phyloP scores from a whole-genome alignment of 2,888 invertebrate species.

The Meandrusa payeni region DNA sequence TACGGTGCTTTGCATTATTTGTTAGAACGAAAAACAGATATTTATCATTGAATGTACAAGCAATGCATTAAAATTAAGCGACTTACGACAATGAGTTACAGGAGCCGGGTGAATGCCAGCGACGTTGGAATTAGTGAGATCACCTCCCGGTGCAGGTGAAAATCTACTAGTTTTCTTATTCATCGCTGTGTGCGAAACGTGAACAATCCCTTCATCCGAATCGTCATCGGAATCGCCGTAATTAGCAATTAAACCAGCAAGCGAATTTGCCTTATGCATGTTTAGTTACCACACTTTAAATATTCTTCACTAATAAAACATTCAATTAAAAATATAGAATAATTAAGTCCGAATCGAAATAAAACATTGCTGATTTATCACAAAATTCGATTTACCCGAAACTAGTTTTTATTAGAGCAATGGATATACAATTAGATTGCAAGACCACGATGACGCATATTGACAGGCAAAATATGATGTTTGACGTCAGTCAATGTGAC shows the following conservation, averaged over 20 bases:
- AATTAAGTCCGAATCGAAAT: no score
- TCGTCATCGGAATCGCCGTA: constrained; percentile 72
- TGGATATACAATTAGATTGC: no score
- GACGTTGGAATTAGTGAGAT: constrained; percentile 22
- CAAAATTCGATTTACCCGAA: no score
- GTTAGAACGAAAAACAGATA: no score
- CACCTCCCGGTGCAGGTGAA: constrained; percentile 26
- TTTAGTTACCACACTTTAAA: constrained; percentile 12
- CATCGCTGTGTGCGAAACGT: constrained; percentile 9
- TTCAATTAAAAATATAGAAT: background rate
- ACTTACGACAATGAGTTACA: constrained; percentile 69
- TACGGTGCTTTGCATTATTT: no score
- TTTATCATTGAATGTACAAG: no score
- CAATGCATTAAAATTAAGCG: no score
- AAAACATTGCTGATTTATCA: no score
- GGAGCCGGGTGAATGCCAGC: constrained; percentile 62
- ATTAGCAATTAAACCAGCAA: constrained; percentile 58
- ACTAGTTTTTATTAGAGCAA: no score
- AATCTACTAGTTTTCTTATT: constrained; percentile 23
- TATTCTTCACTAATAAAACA: background rate
- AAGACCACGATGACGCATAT: background rate
- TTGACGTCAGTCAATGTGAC: background rate
- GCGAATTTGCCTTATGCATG: constrained; percentile 67
- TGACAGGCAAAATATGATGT: background rate
- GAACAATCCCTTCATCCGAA: constrained; percentile 44